Base-by-base conservation (phyloP, 1,140 invertebrate species). In the Brachionus sp. region DNA sequence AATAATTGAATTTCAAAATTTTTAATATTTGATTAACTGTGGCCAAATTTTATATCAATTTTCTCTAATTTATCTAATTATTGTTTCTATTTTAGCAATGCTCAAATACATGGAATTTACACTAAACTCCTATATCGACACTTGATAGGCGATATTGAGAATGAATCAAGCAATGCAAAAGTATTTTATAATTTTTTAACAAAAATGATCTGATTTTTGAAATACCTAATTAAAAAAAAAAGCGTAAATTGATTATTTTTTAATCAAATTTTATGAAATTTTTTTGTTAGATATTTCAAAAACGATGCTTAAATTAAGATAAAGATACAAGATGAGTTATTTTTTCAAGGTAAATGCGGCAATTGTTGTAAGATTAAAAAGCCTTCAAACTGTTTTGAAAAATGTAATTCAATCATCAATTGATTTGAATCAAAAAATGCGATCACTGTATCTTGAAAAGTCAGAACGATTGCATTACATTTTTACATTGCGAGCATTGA, bases 381-480 rank as follows among this genome's bases (percentile, higher is more conserved):
- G 70, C 23, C 25, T 82, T 33, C 80, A 57, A 19, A 35, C 12
- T 4, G 25, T 82, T 4, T 5, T 82, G 3, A 57, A 82, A 19
- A 66, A 66, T 33, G 5, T 82, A 16, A 44, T 82, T 35, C 39
- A 82, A 33, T 50, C 57, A n/a, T 66, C 80, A 19, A 68, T 84
- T 70, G 75, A 84, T 46, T 57, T 84, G 44, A 82, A 80, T 84
- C 86, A 87, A 23, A 84, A 86, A 44, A 84, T 89, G 75, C 50
- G 86, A 0, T 70, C 82, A 5, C 88, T 89, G 86, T 89, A 88
- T 82, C 84, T 88, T n/a, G 85, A 86, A 16, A 89, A 87, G 19
- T 84, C 88, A 6, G 86, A 88, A 84, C 77, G 88, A 25, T 86
- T 87, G 57, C 88, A 89, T 84, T 89, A 89, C 77, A 85, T 88